Evolutionary conservation across 2,888 invertebrate species (phyloP).

Genomic region (Teleogryllus oceanicus): DNA sequence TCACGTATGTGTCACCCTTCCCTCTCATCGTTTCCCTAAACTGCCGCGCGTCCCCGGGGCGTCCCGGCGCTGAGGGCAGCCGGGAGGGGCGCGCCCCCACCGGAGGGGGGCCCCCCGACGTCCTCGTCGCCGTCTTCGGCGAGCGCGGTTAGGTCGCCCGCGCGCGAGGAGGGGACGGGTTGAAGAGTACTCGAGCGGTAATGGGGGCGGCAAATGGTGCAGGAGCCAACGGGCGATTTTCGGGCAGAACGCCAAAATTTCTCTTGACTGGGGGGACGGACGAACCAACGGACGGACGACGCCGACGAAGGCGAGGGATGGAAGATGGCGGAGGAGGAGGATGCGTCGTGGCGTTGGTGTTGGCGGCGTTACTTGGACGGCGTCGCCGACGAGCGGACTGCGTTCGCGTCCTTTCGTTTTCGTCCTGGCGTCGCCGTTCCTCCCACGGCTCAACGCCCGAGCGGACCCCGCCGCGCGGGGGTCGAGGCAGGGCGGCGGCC

Average conservation of each 20-base stretch:
- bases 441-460: not conserved
- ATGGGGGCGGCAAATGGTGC: slow-evolving; percentile 19
- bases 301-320: not conserved
- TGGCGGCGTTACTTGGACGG: not conserved
- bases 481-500: too few species aligned
- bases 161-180: not conserved
- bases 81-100: too few species aligned
- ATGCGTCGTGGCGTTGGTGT: not conserved
- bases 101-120: too few species aligned
- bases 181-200: slow-evolving; percentile 7
- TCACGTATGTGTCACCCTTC: too few species aligned
- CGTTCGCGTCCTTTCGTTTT: not conserved
- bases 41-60: too few species aligned
- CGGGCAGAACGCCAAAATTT: slow-evolving; percentile 28
- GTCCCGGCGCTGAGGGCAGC: too few species aligned
- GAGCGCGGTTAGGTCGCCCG: not conserved
- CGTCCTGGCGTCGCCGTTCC: not conserved
- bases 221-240: slow-evolving; percentile 23
- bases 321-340: not conserved
- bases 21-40: too few species aligned
- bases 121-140: not conserved
- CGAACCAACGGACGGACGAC: not conserved
- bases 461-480: too few species aligned
- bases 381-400: not conserved
- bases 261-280: slow-evolving; percentile 21